Evolutionary conservation across 2,888 invertebrate genomes (phyloP), one percentile per base, ranked within the genome.

Genomic region (Gastrophysa polygoni): DNA sequence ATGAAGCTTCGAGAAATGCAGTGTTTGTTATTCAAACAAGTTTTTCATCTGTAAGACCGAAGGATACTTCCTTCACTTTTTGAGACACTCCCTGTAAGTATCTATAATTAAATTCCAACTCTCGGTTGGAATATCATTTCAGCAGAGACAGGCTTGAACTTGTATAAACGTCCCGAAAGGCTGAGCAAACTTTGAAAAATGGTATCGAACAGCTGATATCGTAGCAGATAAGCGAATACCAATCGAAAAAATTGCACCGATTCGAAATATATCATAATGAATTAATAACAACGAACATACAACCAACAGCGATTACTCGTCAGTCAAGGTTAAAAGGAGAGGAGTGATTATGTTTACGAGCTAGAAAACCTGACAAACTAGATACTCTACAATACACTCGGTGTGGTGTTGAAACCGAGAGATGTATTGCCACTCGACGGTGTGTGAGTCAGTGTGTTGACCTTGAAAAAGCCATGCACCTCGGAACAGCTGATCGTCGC

Each of bases 401-500:
- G 38, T 14, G 14, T 11, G 38, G 38, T n/a, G 38, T 38, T 38
- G 38, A 38, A 38, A 38, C n/a, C 38, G n/a, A 38, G 38, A 38
- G 14, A 38, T 14, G 38, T 38, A 38, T 38, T 2, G 38, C 38
- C 38, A 38, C 38, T 38, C 38, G 38, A 14, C 38, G 14, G 11
- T 14, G 38, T 63, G 64, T 75, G 76, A 76, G 69, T 75, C 75
- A 75, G 56, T 55, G 69, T 70, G 38, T 47, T 61, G 74, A 72
- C 79, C 79, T 79, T 79, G 79, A 74, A 77, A 72, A 73, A 75
- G 73, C 75, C 75, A 75, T 74, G 71, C 75, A 78, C 78, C 77
- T 76, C 73, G 57, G 57, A 75, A 72, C 76, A 75, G 74, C 74
- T 72, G 72, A 73, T 72, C 47, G 61, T 49, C 54, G 61, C 29